These are phyloP conservation scores for Gryon sp. DNA, from an alignment of 1,140 invertebrate genomes.

Conservation along the genomic window DNA sequence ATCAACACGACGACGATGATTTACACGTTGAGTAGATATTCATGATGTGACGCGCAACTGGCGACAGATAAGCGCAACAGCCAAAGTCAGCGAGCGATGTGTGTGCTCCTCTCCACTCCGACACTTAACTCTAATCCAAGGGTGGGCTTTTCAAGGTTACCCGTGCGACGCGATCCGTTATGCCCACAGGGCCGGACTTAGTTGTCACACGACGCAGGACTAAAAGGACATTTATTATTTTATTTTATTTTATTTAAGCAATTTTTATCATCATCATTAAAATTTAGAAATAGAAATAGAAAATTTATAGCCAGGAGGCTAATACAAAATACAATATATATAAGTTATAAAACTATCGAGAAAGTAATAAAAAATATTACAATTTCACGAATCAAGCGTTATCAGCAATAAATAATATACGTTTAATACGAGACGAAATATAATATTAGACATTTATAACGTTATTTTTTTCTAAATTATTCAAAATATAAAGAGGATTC, in stretches of 20 bases:
- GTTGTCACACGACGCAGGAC: conserved; percentile 11
- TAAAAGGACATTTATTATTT: not conserved
- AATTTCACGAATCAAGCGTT: too few species aligned
- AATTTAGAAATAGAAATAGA: too few species aligned
- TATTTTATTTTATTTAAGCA: not conserved
- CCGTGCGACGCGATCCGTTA: conserved; percentile 75
- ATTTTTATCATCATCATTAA: not conserved
- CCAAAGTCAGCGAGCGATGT: too few species aligned
- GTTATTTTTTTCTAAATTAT: too few species aligned
- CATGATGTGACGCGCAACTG: not conserved
- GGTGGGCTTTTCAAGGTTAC: conserved; percentile 77
- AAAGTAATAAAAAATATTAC: too few species aligned
- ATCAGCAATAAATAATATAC: too few species aligned
- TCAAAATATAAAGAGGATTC: too few species aligned
- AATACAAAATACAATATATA: too few species aligned
- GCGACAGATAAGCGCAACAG: not conserved
- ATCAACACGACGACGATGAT: not conserved
- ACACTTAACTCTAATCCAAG: conserved; percentile 53
- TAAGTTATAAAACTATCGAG: too few species aligned
- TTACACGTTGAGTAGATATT: not conserved
- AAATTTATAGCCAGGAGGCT: too few species aligned
- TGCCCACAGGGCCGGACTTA: conserved; percentile 68
- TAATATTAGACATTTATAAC: too few species aligned
- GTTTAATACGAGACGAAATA: too few species aligned
- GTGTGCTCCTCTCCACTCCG: conserved; percentile 53